Evolutionary conservation across 2,888 invertebrate genomes (phyloP), one percentile per base, ranked within the genome.

Genomic region (Autographa gamma): DNA sequence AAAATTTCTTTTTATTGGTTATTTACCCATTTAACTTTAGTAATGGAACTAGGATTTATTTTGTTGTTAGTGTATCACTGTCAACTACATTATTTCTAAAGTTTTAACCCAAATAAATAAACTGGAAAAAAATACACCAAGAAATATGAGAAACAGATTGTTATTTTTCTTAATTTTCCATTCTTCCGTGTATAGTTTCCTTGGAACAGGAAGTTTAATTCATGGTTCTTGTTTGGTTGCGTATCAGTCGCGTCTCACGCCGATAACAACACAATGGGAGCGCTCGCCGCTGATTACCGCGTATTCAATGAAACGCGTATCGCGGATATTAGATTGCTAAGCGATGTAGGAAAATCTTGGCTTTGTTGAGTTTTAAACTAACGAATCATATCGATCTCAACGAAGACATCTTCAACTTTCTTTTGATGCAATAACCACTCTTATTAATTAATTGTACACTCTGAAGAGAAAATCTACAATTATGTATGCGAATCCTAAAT

Each of bases 181-280:
- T 54, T 54, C 19, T 54, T 56, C 13, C 54, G 25, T 25, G 5
- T 19, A 56, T 56, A 13, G 13, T 11, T 19, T 56, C 54, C 9
- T 56, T 25, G 0, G 19, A 3, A 25, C 54, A 56, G 54, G 54
- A 56, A 56, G 54, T 56, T 56, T 56, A 25, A 56, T 56, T 25
- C 54, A 56, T 19, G 13, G 11, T 13, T 1, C 54, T 56, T 56
- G 54, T 56, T 25, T 25, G 3, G 54, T 11, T 25, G 8, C 54
- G 54, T 56, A 56, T 56, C 19, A 56, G 4, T 56, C 54, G 54
- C 19, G 25, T 25, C 54, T 56, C 54, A 56, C 54, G 54, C 54
- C 54, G 54, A 56, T 56, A 56, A 56, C 19, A 56, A 56, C 19
- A 56, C 54, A 56, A 56, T 56, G 54, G 25, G 19, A 56, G 54